A percentile compares a stretch with the other conserved stretches of the same genome.
Conservation (phyloP, 2,113 vertebrate genomes). For the Microcebus griseorufus region DNA sequence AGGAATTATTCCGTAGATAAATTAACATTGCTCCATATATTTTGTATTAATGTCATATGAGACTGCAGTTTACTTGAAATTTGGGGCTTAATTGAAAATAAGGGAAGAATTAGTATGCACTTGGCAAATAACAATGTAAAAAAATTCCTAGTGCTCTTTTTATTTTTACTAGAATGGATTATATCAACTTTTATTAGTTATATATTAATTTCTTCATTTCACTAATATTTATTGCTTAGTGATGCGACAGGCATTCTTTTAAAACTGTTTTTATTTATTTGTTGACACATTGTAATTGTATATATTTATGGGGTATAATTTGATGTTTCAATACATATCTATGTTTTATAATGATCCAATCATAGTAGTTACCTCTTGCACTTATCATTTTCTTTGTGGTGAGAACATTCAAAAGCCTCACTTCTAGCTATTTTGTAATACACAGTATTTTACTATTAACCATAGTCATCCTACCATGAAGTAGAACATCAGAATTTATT, state of each 20-base stretch:
- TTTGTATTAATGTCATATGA: not conserved
- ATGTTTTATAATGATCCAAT: not conserved
- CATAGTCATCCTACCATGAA: not conserved
- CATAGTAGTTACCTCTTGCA: not conserved
- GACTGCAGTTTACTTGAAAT: not conserved
- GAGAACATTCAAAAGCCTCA: not conserved
- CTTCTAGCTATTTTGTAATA: not conserved
- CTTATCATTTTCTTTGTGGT: not conserved
- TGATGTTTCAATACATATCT: not conserved
- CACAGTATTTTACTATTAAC: not conserved
- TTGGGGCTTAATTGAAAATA: slow-evolving; percentile 27
- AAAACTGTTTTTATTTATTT: not conserved
- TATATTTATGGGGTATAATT: not conserved
- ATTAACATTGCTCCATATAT: not conserved
- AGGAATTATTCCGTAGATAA: not conserved
- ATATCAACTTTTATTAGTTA: not conserved
- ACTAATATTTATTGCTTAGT: not conserved
- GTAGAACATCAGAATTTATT: not conserved
- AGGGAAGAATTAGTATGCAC: not conserved
- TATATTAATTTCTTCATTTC: not conserved
- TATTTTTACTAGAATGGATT: not conserved
- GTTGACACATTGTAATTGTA: not conserved
- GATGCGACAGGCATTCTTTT: not conserved
- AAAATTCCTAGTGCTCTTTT: not conserved
- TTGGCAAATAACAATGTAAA: slow-evolving; percentile 12